These are phyloP conservation scores for Zygaena filipendulae DNA, from an alignment of 2,888 invertebrate genomes.

Conservation along the genomic window DNA sequence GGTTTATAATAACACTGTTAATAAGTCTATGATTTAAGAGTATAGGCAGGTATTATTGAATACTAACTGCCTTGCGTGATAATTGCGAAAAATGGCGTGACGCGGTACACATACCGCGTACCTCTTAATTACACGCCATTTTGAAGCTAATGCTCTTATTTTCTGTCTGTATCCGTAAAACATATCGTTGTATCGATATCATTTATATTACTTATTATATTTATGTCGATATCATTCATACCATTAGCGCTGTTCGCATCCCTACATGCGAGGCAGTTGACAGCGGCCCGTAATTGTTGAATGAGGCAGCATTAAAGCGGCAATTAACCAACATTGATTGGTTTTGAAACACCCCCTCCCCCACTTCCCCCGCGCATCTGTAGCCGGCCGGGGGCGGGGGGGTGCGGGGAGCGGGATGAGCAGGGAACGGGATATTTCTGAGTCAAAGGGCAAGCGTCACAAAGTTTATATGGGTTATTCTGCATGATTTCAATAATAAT, in stretches of 20 bases:
- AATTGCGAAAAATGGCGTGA: too few relatives aligned
- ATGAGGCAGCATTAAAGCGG: conserved; percentile 62
- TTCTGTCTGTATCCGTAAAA: too few relatives aligned
- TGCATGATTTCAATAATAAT: too few relatives aligned
- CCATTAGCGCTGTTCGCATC: conserved; percentile 21
- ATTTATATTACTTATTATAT: conserved; percentile 8
- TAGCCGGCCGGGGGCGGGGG: conserved; percentile 5
- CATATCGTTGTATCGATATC: conserved; percentile 14
- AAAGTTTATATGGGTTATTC: too few relatives aligned
- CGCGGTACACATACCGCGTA: too few relatives aligned
- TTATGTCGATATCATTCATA: background rate
- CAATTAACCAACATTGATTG: conserved; percentile 65
- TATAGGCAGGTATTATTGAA: too few relatives aligned
- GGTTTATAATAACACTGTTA: too few relatives aligned
- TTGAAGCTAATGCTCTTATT: too few relatives aligned
- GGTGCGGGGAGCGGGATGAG: too few relatives aligned
- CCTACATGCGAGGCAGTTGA: conserved; percentile 32
- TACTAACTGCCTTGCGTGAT: too few relatives aligned
- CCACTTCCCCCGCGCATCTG: conserved; percentile 8
- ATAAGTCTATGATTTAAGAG: too few relatives aligned
- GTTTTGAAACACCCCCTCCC: conserved; percentile 32
- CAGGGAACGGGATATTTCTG: conserved; percentile 14
- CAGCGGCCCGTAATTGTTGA: conserved; percentile 59
- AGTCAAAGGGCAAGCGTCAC: conserved; percentile 11
- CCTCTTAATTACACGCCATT: too few relatives aligned